phyloP scores from a whole-genome alignment of 2,888 invertebrate species.

The Drosophila affinis region DNA sequence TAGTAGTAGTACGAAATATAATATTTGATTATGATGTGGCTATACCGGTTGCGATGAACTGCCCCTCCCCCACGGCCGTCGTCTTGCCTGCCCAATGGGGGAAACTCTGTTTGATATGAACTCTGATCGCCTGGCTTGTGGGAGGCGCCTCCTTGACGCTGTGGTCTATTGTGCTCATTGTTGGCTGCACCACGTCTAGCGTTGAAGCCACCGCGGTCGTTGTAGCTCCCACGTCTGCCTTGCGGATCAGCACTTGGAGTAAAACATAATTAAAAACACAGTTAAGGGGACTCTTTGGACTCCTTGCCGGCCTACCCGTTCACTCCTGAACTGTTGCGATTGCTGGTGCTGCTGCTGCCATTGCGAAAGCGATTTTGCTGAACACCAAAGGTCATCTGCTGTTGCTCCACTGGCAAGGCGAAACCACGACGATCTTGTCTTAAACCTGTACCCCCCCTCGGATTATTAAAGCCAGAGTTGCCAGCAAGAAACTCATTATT shows the following conservation, averaged over 20 bases:
- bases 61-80: constrained; percentile 48
- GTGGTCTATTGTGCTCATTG: constrained; percentile 67
- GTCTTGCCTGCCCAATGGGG: constrained; percentile 67
- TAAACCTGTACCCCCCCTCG: constrained; percentile 24
- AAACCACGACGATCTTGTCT: constrained; percentile 83
- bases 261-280: neutral
- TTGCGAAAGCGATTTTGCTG: constrained; percentile 81
- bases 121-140: constrained; percentile 80
- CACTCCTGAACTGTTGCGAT: constrained; percentile 46
- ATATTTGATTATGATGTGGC: neutral
- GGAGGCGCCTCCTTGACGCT: constrained; percentile 83
- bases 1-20: neutral
- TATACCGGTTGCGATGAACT: constrained; percentile 72
- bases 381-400: constrained; percentile 58
- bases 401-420: constrained; percentile 75
- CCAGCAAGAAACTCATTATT: constrained; percentile 56
- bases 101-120: constrained; percentile 81
- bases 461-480: constrained; percentile 18
- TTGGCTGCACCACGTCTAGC: constrained; percentile 82
- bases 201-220: constrained; percentile 63
- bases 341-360: constrained; percentile 46
- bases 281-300: too few species aligned
- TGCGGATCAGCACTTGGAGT: constrained; percentile 45
- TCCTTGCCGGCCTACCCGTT: constrained; percentile 52
- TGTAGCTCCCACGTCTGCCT: constrained; percentile 80